Evolutionary conservation across 2,888 invertebrate genomes (phyloP).

Genomic region (Sipha maydis): DNA sequence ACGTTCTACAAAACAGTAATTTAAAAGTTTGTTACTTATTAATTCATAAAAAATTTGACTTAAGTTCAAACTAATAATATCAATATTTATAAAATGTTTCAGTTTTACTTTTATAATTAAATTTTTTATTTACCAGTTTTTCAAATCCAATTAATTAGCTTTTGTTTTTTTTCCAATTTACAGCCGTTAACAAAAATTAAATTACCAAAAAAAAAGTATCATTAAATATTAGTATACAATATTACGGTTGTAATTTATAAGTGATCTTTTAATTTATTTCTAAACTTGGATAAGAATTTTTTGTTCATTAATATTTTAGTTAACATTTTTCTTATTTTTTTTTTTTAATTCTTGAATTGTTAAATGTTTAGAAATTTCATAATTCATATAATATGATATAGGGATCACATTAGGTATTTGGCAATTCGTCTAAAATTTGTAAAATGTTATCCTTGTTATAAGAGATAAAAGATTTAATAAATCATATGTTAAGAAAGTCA

Average conservation of each 20-base stretch:
- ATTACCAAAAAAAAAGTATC: background rate
- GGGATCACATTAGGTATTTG: too few relatives aligned
- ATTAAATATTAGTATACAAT: background rate
- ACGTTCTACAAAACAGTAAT: background rate
- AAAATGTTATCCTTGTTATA: too few relatives aligned
- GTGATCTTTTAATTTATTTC: too few relatives aligned
- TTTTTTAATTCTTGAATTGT: too few relatives aligned
- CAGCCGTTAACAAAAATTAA: background rate
- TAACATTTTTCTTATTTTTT: too few relatives aligned
- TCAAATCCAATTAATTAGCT: background rate
- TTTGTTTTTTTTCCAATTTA: background rate
- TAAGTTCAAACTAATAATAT: background rate
- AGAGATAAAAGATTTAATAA: too few relatives aligned
- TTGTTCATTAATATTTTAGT: too few relatives aligned
- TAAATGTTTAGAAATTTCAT: too few relatives aligned
- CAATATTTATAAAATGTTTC: constrained; percentile 29
- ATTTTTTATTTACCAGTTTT: background rate
- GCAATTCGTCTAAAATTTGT: too few relatives aligned
- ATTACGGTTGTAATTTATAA: background rate
- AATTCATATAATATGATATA: too few relatives aligned
- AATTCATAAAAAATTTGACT: background rate
- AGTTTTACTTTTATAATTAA: constrained; percentile 23
- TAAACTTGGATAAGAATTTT: too few relatives aligned
- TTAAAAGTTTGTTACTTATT: background rate
- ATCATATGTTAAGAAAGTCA: too few relatives aligned